Conservation (phyloP, 2,113 vertebrate species). For the Nyctibius bracteatus region DNA sequence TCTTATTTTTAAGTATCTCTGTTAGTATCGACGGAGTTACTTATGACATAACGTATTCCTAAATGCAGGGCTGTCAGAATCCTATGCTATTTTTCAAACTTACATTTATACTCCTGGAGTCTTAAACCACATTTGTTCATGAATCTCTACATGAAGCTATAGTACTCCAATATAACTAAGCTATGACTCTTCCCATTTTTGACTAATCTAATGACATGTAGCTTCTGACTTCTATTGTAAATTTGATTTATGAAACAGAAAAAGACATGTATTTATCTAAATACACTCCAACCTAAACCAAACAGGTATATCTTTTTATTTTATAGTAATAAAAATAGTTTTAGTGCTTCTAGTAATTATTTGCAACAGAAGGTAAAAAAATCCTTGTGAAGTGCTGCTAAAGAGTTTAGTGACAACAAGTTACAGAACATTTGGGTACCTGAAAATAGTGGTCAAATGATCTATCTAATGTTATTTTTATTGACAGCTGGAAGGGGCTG, state of each 20-base stretch:
- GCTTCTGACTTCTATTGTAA: neutral
- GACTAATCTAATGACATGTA: neutral
- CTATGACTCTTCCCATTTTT: neutral
- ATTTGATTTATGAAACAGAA: neutral
- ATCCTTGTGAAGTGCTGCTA: neutral
- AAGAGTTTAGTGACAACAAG: neutral
- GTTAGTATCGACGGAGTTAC: neutral
- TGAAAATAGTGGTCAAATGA: neutral
- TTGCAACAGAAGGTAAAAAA: neutral
- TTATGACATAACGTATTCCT: neutral
- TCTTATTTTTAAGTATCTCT: neutral
- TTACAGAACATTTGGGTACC: neutral
- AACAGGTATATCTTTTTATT: neutral
- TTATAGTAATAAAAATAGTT: neutral
- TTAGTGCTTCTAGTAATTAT: neutral
- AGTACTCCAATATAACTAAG: neutral
- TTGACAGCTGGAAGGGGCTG: neutral
- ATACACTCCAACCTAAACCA: neutral
- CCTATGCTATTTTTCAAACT: neutral
- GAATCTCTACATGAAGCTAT: neutral
- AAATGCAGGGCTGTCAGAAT: neutral
- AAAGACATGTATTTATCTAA: neutral
- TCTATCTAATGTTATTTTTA: neutral
- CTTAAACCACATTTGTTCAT: neutral
- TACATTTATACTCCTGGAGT: neutral